Conservation (phyloP, 2,888 invertebrate species). For the Metellina segmentata region DNA sequence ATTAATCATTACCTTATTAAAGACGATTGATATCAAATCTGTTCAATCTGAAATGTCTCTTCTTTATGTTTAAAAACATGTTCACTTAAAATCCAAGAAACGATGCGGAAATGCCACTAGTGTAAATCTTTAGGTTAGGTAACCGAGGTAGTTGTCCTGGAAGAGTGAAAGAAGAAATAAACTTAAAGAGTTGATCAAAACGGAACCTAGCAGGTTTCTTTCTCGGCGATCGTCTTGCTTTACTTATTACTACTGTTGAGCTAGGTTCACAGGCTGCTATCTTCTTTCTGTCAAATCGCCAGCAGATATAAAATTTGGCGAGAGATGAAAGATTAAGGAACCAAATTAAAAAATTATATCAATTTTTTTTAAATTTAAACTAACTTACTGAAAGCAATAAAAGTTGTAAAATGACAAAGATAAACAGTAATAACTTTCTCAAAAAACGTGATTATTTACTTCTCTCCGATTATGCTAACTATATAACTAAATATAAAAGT, state of each 20-base stretch:
- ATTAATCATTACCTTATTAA: constrained; percentile 44
- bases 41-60: constrained; percentile 17
- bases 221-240: constrained; percentile 41
- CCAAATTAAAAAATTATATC: too few relatives aligned
- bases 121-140: constrained; percentile 40
- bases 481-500: too few relatives aligned
- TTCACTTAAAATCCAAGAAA: constrained; percentile 43
- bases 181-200: constrained; percentile 40
- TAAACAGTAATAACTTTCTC: too few relatives aligned
- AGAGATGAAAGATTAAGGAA: too few relatives aligned
- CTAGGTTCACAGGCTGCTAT: not conserved
- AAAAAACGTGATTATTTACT: too few relatives aligned
- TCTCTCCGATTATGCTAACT: too few relatives aligned
- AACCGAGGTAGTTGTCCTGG: constrained; percentile 69
- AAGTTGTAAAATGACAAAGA: too few relatives aligned
- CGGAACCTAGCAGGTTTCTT: constrained; percentile 66
- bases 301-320: not conserved
- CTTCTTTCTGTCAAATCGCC: constrained; percentile 12
- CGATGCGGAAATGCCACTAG: constrained; percentile 63
- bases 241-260: not conserved
- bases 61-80: constrained; percentile 13
- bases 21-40: constrained; percentile 24
- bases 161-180: constrained; percentile 43
- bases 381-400: too few relatives aligned
- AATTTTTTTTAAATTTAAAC: too few relatives aligned